A percentile compares a stretch with the other conserved stretches of the same genome.
phyloP scores from a whole-genome alignment of 35 echinoderm and acorn worm genomes.

The Ptychodera flava region DNA sequence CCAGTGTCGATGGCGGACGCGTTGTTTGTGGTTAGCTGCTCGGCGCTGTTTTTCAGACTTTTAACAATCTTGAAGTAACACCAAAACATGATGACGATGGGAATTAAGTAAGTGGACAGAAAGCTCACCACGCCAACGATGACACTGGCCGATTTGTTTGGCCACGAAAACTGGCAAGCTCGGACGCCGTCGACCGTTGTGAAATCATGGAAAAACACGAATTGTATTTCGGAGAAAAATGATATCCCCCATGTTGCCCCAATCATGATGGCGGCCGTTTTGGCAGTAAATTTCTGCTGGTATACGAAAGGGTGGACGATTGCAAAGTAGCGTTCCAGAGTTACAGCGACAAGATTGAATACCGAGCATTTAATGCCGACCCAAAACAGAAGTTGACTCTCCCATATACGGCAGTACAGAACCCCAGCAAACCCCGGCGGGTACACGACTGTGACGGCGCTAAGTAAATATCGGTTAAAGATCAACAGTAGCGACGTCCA shows the following conservation, averaged over 20 bases:
- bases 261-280: background rate
- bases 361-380: background rate
- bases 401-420: background rate
- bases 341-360: background rate
- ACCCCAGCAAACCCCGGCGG: background rate
- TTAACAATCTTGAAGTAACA: background rate
- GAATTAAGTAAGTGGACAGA: background rate
- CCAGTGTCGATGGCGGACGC: background rate
- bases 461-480: background rate
- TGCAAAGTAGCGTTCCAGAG: background rate
- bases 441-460: background rate
- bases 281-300: background rate
- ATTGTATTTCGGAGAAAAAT: background rate
- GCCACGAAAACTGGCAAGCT: background rate
- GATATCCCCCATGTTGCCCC: background rate
- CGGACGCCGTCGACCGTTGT: background rate
- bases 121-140: background rate
- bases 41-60: background rate
- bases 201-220: background rate
- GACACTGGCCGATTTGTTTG: background rate
- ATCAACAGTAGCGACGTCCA: background rate
- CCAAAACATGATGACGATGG: background rate
- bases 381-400: background rate
- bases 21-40: background rate
- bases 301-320: background rate